Base-by-base conservation (phyloP, 2,113 vertebrate species). In the Gasterosteus aculeatus region DNA sequence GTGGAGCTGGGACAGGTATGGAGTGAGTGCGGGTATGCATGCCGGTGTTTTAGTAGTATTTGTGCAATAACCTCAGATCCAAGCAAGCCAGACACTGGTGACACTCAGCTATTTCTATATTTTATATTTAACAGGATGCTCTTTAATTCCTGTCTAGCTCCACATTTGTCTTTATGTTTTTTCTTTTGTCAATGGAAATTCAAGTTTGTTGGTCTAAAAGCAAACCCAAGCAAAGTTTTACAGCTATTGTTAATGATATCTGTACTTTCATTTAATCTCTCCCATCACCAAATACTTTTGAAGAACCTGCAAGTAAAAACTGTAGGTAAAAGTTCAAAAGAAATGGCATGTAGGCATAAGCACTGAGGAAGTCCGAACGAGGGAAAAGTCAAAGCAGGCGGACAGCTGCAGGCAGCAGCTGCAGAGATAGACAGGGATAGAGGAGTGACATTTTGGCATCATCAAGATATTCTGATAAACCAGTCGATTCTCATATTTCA, bases 1-100 rank as follows among this genome's bases (percentile, higher is more conserved):
- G 97, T 99, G 87, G 98, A 99, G 84, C 97, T 99, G 70, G 98
- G 98, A 89, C 96, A 99, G 98, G 98, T 99, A 73, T 5, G n/a
- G 2, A 11, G 29, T 11, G 66, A 35, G n/a, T 53, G 22, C 6
- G 35, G 35, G 12, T 22, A n/a, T 44, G 10, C 8, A 14, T 29
- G 51, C 51, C 12, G 22, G 10, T 26, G 51, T 53, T 10, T 38
- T 38, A 38, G 35, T 38, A 22, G 51, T 53, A 53, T 53, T n/a
- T 53, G n/a, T 42, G 35, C 54, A n/a, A 2, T 54, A 10, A 35
- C 59, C 31, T 29, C 9, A 14, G 42, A 49, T 3, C 3, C n/a
- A 10, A 38, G 5, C 35, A 58, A 59, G 8, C 18, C 11, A n/a
- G 18, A 44, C 6, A 47, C 33, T 19, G 33, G 59, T 44, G 49